Base-by-base conservation (phyloP, 2,113 vertebrate species). In the Myotis lucifugus region DNA sequence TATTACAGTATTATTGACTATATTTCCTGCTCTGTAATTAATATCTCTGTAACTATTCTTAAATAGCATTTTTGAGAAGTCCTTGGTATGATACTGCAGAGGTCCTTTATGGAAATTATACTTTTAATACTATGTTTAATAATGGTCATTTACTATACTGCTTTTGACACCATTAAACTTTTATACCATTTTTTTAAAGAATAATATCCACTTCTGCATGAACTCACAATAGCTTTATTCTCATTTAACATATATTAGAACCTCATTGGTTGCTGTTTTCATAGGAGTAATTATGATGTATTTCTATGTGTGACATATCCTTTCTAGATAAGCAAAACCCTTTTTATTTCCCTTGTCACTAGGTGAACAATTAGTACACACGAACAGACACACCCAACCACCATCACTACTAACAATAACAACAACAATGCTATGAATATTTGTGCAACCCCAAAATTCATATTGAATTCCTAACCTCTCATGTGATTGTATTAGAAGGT, bases 41-140 rank as follows among this genome's bases (percentile, higher is more conserved):
- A n/a, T 7, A 77, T 77, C 8, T 32, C 46, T 10, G 14, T 29
- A 14, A 32, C 8, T 76, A 50, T 48, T 76, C 46, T 76, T 32
- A 73, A 74, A 73, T 92, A 74, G 56, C 27, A 74, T 85, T 92
- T 86, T 82, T 74, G 32, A 61, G 85, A 87, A 89, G n/a, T 17
- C 13, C 7, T 40, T 78, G 81, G 19, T 52, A 42, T 87, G 37
- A 74, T 29, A 52, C 25, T 94, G 2, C 27, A 42, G 54, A 85
- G 3, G 8, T 79, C 11, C 25, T 84, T 64, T 17, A 37, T 79
- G 3, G 32, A 64, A 85, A 8, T 79, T 84, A 61, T 25, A 83
- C 13, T 74, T 95, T 15, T 37, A 74, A 56, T 40, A 37, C 40
- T 82, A 0, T 78, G 32, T 32, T 79, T 83, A 48, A n/a, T 29